These are phyloP conservation scores for Drosophila limbata DNA, from an alignment of 2,888 invertebrate genomes.

Conservation along the genomic window DNA sequence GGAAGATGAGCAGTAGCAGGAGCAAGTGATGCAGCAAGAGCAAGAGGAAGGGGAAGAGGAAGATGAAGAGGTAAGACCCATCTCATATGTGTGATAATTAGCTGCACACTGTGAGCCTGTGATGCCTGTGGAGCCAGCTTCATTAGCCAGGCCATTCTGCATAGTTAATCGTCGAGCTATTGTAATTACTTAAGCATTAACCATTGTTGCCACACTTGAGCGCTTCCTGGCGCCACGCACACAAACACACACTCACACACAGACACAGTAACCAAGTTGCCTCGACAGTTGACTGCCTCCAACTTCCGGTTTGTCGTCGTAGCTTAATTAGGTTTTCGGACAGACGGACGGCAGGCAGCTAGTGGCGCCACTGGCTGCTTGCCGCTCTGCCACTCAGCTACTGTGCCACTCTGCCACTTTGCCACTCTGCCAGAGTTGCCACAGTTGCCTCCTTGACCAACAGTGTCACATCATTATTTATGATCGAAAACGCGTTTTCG, in stretches of 20 bases:
- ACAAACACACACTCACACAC: constrained; percentile 1
- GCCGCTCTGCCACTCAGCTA: constrained; percentile 28
- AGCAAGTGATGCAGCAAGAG: not conserved
- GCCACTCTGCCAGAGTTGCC: constrained; percentile 17
- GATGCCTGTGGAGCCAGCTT: constrained; percentile 55
- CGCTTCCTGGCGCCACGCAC: constrained; percentile 58
- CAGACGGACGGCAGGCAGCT: constrained; percentile 55
- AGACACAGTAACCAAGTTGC: constrained; percentile 19
- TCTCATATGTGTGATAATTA: constrained; percentile 41
- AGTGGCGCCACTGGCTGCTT: constrained; percentile 41
- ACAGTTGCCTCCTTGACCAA: constrained; percentile 43
- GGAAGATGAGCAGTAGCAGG: not conserved
- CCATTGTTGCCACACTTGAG: constrained; percentile 78
- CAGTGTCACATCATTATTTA: constrained; percentile 69
- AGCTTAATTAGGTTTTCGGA: constrained; percentile 80
- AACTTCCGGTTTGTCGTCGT: constrained; percentile 55
- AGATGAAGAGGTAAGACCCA: not conserved
- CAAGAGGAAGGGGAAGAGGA: not conserved
- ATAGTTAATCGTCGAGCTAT: constrained; percentile 78
- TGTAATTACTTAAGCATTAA: constrained; percentile 82
- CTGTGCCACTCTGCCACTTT: constrained; percentile 14
- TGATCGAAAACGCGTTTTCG: constrained; percentile 78
- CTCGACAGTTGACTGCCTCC: constrained; percentile 17
- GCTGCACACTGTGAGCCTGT: constrained; percentile 35
- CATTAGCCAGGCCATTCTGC: constrained; percentile 64